Evolutionary conservation across 2,113 vertebrate species (phyloP).

Genomic region (Rhineura floridana): DNA sequence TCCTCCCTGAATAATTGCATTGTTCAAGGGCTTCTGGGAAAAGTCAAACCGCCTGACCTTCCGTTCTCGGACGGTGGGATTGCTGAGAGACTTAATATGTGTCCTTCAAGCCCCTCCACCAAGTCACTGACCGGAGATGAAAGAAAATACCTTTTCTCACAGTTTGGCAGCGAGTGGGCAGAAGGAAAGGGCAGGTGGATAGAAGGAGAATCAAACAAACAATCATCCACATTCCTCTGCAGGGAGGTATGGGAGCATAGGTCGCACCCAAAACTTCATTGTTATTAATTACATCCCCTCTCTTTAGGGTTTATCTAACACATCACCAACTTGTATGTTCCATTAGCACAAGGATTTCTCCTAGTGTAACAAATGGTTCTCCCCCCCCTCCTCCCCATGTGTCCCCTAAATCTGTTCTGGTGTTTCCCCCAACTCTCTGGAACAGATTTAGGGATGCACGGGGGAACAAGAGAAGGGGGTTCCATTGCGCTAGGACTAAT

Average conservation of each 20-base stretch:
- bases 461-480: too few relatives aligned
- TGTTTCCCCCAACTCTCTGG: too few relatives aligned
- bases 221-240: slow-evolving; percentile 46
- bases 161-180: slow-evolving; percentile 74
- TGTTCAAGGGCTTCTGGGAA: slow-evolving; percentile 86
- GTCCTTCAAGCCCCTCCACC: slow-evolving; percentile 74
- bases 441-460: too few relatives aligned
- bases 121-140: slow-evolving; percentile 76
- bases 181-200: slow-evolving; percentile 72
- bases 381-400: too few relatives aligned
- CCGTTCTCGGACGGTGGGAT: slow-evolving; percentile 76
- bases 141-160: slow-evolving; percentile 77
- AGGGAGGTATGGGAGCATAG: slow-evolving; percentile 39
- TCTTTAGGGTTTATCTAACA: too few relatives aligned
- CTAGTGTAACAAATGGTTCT: too few relatives aligned
- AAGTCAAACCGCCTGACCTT: slow-evolving; percentile 83
- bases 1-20: slow-evolving; percentile 88
- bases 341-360: too few relatives aligned
- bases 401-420: too few relatives aligned
- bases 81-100: slow-evolving; percentile 75
- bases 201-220: slow-evolving; percentile 62
- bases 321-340: too few relatives aligned
- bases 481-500: too few relatives aligned
- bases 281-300: too few relatives aligned
- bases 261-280: slow-evolving; percentile 62